phyloP scores from a whole-genome alignment of 2,797 vertebrate genomes.

The Danio aesculapii region DNA sequence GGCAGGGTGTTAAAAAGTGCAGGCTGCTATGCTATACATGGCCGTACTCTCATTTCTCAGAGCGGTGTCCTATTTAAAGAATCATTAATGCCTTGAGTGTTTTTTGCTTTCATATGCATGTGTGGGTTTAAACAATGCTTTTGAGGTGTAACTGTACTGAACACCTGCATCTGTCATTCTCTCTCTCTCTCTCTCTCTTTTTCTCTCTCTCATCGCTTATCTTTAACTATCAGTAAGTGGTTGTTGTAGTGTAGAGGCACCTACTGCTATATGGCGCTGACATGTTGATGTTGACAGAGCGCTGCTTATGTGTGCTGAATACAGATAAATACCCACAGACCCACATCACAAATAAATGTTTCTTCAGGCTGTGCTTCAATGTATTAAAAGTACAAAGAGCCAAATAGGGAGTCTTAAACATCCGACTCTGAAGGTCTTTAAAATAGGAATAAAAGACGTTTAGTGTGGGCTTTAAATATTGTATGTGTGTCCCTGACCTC shows the following conservation, averaged over 20 bases:
- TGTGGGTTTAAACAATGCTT: constrained; percentile 22
- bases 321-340: constrained; percentile 13
- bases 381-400: constrained; percentile 19
- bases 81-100: neutral
- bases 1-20: constrained; percentile 15
- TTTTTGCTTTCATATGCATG: neutral
- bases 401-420: constrained; percentile 13
- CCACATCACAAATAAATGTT: neutral
- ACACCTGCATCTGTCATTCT: constrained; percentile 50
- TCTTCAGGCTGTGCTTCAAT: constrained; percentile 10
- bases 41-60: neutral
- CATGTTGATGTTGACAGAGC: constrained; percentile 57
- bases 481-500: constrained; percentile 54
- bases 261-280: constrained; percentile 39
- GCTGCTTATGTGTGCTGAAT: constrained; percentile 36
- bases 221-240: constrained; percentile 9
- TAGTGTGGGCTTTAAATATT: constrained; percentile 48
- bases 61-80: neutral
- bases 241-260: constrained; percentile 21
- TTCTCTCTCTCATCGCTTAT: neutral
- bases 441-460: constrained; percentile 37
- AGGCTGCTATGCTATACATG: neutral
- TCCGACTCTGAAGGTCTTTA: constrained; percentile 12
- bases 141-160: constrained; percentile 32
- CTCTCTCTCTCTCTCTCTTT: neutral